These are phyloP conservation scores for Frankliniella fusca DNA, from an alignment of 2,888 invertebrate genomes.

Conservation along the genomic window DNA sequence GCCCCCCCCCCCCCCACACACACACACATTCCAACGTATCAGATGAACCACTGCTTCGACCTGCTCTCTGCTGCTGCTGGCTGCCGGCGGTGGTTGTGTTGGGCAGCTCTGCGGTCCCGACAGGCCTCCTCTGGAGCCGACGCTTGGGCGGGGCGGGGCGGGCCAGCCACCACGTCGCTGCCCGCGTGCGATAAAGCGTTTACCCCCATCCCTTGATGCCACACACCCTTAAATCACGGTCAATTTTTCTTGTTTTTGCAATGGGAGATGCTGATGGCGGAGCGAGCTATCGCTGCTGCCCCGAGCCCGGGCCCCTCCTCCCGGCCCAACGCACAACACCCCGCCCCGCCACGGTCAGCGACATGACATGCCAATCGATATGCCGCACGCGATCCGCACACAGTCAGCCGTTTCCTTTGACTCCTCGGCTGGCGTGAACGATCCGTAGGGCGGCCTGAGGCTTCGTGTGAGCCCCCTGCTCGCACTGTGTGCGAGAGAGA, in stretches of 20 bases:
- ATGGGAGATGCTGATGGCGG: conserved; percentile 20
- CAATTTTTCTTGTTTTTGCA: conserved; percentile 26
- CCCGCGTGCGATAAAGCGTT: neutral
- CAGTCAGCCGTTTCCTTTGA: conserved; percentile 6
- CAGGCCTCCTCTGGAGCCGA: no score
- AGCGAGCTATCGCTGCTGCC: neutral
- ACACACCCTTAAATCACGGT: conserved; percentile 15
- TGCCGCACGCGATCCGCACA: conserved; percentile 9
- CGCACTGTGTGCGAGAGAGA: no score
- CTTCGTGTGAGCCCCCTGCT: neutral
- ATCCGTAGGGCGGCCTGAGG: neutral
- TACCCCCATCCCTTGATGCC: neutral
- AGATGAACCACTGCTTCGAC: no score
- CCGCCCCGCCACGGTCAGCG: neutral
- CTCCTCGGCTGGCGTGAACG: neutral
- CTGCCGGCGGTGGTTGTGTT: no score
- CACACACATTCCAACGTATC: no score
- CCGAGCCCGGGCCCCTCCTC: neutral
- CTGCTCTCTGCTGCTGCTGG: no score
- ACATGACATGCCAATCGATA: conserved; percentile 16
- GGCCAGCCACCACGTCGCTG: neutral
- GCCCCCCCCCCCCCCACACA: no score
- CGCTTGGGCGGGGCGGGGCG: neutral
- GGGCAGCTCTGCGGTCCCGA: no score
- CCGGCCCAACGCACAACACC: neutral